These are phyloP conservation scores for Cercopithecus mona DNA, from an alignment of 2,113 vertebrate species.

Conservation along the genomic window DNA sequence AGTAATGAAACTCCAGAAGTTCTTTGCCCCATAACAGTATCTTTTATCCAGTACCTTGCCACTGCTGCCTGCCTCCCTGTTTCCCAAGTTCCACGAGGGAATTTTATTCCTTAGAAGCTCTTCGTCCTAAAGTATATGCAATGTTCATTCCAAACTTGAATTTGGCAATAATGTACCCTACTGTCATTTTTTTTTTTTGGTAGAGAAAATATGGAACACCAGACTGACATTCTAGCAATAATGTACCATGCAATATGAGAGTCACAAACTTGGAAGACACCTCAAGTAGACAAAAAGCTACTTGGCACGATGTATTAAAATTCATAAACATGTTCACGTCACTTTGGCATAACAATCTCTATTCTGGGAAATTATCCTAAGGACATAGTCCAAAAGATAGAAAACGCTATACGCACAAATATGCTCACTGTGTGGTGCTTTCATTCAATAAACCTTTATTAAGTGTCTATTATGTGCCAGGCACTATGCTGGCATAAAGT, in stretches of 20 bases:
- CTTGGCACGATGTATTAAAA: constrained; percentile 60
- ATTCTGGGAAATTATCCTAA: constrained; percentile 68
- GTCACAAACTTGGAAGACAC: constrained; percentile 68
- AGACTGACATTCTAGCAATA: constrained; percentile 73
- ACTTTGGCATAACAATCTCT: constrained; percentile 71
- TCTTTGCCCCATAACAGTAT: background rate
- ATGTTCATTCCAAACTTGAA: constrained; percentile 51
- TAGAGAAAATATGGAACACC: constrained; percentile 66
- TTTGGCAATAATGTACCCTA: constrained; percentile 34
- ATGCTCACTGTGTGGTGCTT: constrained; percentile 31
- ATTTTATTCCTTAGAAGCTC: constrained; percentile 45
- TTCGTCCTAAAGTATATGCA: constrained; percentile 55
- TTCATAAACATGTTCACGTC: constrained; percentile 73
- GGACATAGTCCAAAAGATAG: constrained; percentile 53
- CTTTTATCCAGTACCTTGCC: background rate
- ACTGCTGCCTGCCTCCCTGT: background rate
- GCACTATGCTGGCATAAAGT: constrained; percentile 31
- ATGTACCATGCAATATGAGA: constrained; percentile 52
- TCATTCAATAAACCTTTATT: constrained; percentile 74
- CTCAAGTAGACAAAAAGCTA: constrained; percentile 67
- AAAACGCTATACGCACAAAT: constrained; percentile 47
- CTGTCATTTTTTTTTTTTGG: constrained; percentile 62
- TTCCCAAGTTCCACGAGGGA: background rate
- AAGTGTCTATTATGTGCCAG: constrained; percentile 64
- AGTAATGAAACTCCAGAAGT: background rate